Evolutionary conservation across 2,888 invertebrate genomes (phyloP).

Genomic region (Ormyrus pomaceus): DNA sequence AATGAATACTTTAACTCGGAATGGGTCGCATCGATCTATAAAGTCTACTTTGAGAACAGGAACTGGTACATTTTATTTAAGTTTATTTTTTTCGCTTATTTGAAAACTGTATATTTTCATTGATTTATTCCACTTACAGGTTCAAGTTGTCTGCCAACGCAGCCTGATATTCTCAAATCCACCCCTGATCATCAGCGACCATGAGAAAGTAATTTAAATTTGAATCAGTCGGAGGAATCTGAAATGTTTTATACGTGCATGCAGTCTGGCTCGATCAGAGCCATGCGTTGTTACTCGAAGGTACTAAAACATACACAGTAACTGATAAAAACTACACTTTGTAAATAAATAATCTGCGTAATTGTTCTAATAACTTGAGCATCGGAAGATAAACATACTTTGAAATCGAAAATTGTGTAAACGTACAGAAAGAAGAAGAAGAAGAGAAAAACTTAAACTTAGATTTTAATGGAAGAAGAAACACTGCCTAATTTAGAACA

Average conservation of each 20-base stretch:
- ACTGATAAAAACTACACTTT: conserved; percentile 11
- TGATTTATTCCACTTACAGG: conserved; percentile 61
- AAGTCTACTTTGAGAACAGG: conserved; percentile 73
- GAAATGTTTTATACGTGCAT: conserved; percentile 54
- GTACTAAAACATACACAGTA: conserved; percentile 52
- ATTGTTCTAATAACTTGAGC: conserved; percentile 5
- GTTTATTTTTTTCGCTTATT: not conserved
- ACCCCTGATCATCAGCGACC: conserved; percentile 88
- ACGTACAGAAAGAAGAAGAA: not conserved
- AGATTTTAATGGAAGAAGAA: not conserved
- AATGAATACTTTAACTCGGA: conserved; percentile 86
- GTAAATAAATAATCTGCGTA: conserved; percentile 46
- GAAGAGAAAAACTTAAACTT: not conserved
- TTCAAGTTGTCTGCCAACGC: conserved; percentile 77
- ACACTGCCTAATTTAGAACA: conserved; percentile 56
- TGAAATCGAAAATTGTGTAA: not conserved
- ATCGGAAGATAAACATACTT: conserved; percentile 6
- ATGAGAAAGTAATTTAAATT: conserved; percentile 65
- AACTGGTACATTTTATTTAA: conserved; percentile 66
- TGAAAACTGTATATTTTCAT: not conserved
- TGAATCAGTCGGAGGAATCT: conserved; percentile 55
- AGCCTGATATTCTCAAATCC: conserved; percentile 90
- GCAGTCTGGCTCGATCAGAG: conserved; percentile 52
- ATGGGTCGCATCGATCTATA: conserved; percentile 82
- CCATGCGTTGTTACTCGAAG: conserved; percentile 49